Evolutionary conservation across 2,888 invertebrate genomes (phyloP), one percentile per base, ranked within the genome.

Genomic region (Aleiodes testaceus): DNA sequence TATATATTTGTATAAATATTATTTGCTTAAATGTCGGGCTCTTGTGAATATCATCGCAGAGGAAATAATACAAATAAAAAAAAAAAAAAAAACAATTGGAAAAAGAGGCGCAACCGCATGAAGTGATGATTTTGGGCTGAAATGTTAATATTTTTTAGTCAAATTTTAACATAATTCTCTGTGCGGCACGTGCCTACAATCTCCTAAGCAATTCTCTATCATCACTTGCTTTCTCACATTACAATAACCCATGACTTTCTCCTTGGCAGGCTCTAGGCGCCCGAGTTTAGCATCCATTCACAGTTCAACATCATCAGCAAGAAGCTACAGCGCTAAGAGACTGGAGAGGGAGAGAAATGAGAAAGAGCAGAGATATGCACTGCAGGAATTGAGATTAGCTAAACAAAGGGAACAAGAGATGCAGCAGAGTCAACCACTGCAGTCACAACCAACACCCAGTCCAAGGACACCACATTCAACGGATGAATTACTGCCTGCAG

Each of bases 241-340:
- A 45, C 71, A 50, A 72, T 68, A 52, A 74, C 26, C 63, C 49
- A 14, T 72, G 30, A 65, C 61, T 75, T 36, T 36, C 36, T 36
- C 7, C 7, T 36, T 36, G 36, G 30, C 88, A 95, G 95, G 95
- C 91, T 95, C 95, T 85, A 91, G 95, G 90, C 92, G 95, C 90
- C 95, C 95, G 89, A 95, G 95, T 91, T 89, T 95, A 90, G 93
- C 93, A 79, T 95, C 95, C 76, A 90, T 95, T 81, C 95, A 95
- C 87, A 95, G 95, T 90, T 93, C 93, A 86, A 92, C 93, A 80
- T 95, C 93, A 74, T 95, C 95, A 65, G 91, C 94, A 76, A 91
- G 94, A 84, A 95, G 95, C 88, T 95, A 94, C 88, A 94, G 95
- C 84, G 91, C 93, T 79, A 91, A 92, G 85, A 90, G 93, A 75